These are phyloP conservation scores for Hirtodrosophila trivittata DNA, from an alignment of 2,888 invertebrate species.

Conservation along the genomic window DNA sequence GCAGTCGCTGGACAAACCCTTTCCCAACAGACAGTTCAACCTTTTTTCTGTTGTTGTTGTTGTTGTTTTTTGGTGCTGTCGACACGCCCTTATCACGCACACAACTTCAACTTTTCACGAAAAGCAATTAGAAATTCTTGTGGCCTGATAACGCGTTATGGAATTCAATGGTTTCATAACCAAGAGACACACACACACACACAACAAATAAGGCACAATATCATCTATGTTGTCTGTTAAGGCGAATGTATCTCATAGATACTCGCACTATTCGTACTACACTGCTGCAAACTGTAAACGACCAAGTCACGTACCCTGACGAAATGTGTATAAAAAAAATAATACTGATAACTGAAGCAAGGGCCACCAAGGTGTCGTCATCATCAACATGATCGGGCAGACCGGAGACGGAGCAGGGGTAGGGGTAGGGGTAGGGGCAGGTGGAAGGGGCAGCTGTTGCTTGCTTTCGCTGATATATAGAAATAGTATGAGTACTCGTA, in stretches of 20 bases:
- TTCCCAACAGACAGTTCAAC: not conserved
- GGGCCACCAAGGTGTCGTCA: conserved; percentile 24
- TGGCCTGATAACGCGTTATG: conserved; percentile 10
- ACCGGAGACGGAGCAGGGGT: not conserved
- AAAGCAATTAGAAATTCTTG: conserved; percentile 42
- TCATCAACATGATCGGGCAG: conserved; percentile 2
- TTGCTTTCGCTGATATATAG: conserved; percentile 18
- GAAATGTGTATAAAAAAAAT: conserved; percentile 16
- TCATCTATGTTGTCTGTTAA: conserved; percentile 39
- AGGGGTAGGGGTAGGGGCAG: not conserved
- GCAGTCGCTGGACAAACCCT: conserved; percentile 15
- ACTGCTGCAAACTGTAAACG: not conserved
- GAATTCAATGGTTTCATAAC: conserved; percentile 37
- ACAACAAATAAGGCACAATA: conserved; percentile 23
- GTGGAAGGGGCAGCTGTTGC: not conserved
- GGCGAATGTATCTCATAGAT: conserved; percentile 34
- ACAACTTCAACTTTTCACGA: conserved; percentile 14
- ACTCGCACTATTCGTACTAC: conserved; percentile 22
- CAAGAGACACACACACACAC: not conserved
- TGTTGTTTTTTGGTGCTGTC: not conserved
- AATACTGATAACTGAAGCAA: conserved; percentile 34
- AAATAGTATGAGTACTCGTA: no score
- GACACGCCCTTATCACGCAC: conserved; percentile 5
- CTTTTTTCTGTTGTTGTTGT: no score
- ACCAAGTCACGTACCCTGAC: conserved; percentile 33